Conservation (phyloP, 2,113 vertebrate genomes). For the Chitala chitala region DNA sequence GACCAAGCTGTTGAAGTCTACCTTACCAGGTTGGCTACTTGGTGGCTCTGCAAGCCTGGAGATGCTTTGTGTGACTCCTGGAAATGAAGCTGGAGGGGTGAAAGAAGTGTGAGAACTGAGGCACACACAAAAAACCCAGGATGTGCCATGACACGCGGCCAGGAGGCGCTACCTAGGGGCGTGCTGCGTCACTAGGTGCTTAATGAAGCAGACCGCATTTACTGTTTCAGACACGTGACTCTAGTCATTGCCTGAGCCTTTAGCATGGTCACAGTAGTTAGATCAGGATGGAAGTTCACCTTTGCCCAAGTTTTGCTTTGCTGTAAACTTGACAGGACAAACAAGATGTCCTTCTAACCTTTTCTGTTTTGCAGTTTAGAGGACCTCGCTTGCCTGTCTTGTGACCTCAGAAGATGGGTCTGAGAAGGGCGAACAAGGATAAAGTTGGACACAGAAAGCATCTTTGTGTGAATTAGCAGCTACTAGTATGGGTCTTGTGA, state of each 20-base stretch:
- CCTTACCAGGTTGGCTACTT: constrained; percentile 85
- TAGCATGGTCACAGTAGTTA: background rate
- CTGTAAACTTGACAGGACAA: background rate
- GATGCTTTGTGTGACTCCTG: constrained; percentile 82
- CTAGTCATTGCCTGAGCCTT: background rate
- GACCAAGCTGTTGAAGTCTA: too few species aligned
- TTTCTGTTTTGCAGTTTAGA: constrained; percentile 77
- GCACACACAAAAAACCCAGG: constrained; percentile 28
- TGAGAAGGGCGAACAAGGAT: constrained; percentile 40
- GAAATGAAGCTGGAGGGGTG: constrained; percentile 62
- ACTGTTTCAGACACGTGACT: constrained; percentile 14
- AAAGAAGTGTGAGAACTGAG: constrained; percentile 23
- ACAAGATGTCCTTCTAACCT: constrained; percentile 49
- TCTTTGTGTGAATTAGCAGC: background rate
- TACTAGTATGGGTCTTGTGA: background rate
- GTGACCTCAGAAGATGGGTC: constrained; percentile 77
- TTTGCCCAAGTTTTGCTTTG: background rate
- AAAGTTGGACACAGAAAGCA: background rate
- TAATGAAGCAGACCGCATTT: constrained; percentile 26
- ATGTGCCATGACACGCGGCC: constrained; percentile 30
- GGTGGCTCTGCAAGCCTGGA: constrained; percentile 84
- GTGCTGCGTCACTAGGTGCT: constrained; percentile 29
- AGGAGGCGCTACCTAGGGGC: constrained; percentile 41
- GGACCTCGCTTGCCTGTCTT: constrained; percentile 77
- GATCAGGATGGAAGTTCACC: background rate